These are phyloP conservation scores for Podargus strigoides DNA, from an alignment of 2,797 vertebrate genomes.

Conservation along the genomic window DNA sequence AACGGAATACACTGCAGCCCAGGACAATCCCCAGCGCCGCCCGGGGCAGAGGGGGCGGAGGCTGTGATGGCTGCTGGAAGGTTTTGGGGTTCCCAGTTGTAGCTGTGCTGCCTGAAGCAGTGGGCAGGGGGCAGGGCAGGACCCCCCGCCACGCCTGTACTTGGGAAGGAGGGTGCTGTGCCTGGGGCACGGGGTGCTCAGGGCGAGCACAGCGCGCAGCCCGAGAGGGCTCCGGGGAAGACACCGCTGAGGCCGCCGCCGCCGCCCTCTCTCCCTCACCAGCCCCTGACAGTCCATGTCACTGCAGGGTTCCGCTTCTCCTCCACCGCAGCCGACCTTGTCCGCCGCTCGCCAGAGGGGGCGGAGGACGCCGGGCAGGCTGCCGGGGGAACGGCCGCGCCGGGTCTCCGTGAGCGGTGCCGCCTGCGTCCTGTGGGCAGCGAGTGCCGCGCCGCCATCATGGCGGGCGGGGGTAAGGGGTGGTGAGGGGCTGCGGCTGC, in stretches of 20 bases:
- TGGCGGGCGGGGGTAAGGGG: fast-evolving
- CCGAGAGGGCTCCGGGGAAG: no score
- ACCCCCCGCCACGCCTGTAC: background rate
- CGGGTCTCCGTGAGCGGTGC: fast-evolving
- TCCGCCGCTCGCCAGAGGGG: background rate
- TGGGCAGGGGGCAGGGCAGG: background rate
- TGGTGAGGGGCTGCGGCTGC: fast-evolving
- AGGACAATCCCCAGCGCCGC: no score
- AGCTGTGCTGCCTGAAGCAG: background rate
- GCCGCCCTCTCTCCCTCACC: background rate
- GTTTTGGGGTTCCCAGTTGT: background rate
- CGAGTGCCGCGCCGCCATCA: background rate
- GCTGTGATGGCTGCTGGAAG: fast-evolving
- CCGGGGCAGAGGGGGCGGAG: background rate
- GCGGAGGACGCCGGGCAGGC: background rate
- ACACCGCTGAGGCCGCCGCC: background rate
- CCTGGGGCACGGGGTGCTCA: fast-evolving
- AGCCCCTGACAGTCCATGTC: background rate
- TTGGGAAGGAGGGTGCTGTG: fast-evolving
- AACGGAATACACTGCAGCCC: no score
- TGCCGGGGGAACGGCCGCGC: background rate
- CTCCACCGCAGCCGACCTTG: background rate
- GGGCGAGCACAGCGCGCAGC: background rate
- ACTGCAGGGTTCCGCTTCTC: background rate
- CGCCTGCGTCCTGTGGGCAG: background rate